Conservation (phyloP, 2,113 vertebrate genomes). For the Mobula hypostoma region DNA sequence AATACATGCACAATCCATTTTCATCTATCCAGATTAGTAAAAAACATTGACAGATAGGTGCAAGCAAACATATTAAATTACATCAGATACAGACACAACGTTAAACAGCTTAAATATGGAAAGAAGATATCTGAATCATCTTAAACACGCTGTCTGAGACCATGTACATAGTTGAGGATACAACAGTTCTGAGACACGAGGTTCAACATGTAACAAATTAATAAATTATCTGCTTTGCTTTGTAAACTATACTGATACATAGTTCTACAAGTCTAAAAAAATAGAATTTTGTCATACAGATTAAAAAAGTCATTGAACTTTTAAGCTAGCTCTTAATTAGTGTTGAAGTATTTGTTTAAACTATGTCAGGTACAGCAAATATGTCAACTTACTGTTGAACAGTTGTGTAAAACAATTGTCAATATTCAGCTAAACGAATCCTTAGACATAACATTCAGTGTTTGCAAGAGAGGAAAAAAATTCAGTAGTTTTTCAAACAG, state of each 20-base stretch:
- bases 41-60: neutral
- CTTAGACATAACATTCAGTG: neutral
- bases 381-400: neutral
- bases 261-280: neutral
- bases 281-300: neutral
- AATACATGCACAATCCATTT: constrained; percentile 17
- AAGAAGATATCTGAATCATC: neutral
- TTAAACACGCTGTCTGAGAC: neutral
- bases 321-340: neutral
- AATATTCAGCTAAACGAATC: neutral
- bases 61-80: neutral
- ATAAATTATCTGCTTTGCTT: neutral
- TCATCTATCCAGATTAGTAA: neutral
- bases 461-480: neutral
- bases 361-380: neutral
- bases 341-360: neutral
- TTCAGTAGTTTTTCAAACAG: neutral
- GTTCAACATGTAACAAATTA: neutral
- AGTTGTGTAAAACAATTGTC: neutral
- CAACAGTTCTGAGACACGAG: neutral
- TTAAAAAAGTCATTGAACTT: neutral
- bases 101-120: neutral
- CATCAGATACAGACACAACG: neutral
- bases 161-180: constrained; percentile 3
- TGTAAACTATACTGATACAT: neutral